Evolutionary conservation across 2,888 invertebrate species (phyloP), one percentile per base, ranked within the genome.

Genomic region (Tillus elongatus): DNA sequence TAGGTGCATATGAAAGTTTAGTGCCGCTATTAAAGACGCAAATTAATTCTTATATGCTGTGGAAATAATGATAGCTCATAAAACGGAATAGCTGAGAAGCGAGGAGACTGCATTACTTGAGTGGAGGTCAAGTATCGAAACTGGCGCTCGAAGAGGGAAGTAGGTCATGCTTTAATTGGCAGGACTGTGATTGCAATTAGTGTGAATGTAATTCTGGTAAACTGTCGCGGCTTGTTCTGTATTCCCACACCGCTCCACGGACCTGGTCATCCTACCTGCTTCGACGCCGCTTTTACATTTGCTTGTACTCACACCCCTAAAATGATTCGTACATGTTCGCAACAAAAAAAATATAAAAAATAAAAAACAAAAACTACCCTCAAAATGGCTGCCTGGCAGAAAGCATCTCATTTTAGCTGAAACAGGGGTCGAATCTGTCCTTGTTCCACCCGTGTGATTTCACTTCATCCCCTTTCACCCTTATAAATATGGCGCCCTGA

Each of bases 341-440:
- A 59, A 56, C 58, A 57, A 60, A 58, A 58, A 55, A 56, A 52
- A 53, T 46, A 49, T 40, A 72, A 58, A 74, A 61, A 57, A 58
- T 46, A 59, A 61, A 60, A 63, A 60, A 60, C 53, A 60, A 63
- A 75, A 75, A 73, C 75, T 73, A 74, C 75, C 76, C 76, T 76
- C 76, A 76, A 77, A 77, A 76, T 76, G 77, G 77, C 77, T 75
- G 76, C 76, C 75, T 72, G 60, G 67, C 64, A 64, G 66, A 66
- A 65, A 66, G 66, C 66, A 66, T 66, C 65, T 66, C 65, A 66
- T 66, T 65, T 66, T 64, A 66, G 64, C 60, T 61, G 63, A 63
- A 64, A 64, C 64, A 63, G 63, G 64, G 62, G 62, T 63, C 59
- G 64, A 58, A 59, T 60, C 63, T 53, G 62, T 66, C 66, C 65